Conservation (phyloP, 2,888 invertebrate species). For the Pinctada fucata region DNA sequence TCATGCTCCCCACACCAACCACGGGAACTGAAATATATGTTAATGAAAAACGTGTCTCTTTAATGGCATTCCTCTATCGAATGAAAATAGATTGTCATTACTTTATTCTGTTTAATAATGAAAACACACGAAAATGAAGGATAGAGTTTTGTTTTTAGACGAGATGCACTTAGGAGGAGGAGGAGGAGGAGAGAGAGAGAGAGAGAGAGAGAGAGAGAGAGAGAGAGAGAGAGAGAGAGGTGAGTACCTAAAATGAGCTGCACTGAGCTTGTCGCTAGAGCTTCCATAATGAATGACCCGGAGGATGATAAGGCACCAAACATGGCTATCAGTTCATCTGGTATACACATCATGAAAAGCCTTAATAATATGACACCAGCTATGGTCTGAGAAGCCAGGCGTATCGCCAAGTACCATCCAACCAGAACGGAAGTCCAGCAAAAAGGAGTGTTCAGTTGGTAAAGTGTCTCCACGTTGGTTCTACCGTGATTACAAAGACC, state of each 20-base stretch:
- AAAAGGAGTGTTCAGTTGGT: constrained; percentile 50
- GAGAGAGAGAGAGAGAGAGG: too few relatives aligned
- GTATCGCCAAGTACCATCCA: constrained; percentile 44
- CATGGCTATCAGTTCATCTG: constrained; percentile 47
- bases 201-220: too few relatives aligned
- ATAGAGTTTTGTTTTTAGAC: too few relatives aligned
- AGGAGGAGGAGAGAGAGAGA: too few relatives aligned
- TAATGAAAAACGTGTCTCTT: too few relatives aligned
- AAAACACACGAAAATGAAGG: too few relatives aligned
- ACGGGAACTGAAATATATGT: constrained; percentile 30
- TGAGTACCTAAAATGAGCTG: constrained; percentile 49
- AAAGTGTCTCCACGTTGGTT: constrained; percentile 45
- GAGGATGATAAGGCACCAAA: constrained; percentile 39
- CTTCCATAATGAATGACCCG: constrained; percentile 42
- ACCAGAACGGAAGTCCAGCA: constrained; percentile 54
- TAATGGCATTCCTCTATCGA: too few relatives aligned
- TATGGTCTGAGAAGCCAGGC: constrained; percentile 38
- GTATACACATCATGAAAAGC: constrained; percentile 42
- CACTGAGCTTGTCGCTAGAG: constrained; percentile 37
- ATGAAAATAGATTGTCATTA: too few relatives aligned
- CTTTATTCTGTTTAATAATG: too few relatives aligned
- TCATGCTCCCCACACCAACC: constrained; percentile 22
- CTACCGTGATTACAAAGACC: constrained; percentile 37
- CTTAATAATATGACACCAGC: constrained; percentile 43
- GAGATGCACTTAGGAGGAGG: too few relatives aligned